Percentiles rank a stretch among this genome's conserved stretches.
These are phyloP conservation scores for Scaptomyza caliginosa DNA, from an alignment of 2,888 invertebrate genomes.

Conservation along the genomic window DNA sequence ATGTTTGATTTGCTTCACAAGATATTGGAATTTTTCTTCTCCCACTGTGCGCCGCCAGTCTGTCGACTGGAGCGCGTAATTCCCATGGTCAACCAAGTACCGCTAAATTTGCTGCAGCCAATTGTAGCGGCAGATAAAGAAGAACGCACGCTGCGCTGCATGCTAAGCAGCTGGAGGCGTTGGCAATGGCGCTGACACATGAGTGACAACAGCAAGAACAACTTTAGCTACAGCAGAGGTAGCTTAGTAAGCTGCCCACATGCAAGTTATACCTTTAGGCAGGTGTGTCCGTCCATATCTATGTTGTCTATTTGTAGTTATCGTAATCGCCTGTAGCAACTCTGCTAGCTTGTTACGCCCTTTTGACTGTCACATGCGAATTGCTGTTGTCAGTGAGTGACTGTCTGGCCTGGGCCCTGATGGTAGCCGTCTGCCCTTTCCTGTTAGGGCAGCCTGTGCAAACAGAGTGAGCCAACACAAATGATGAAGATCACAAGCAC, in stretches of 20 bases:
- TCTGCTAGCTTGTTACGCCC: constrained; percentile 66
- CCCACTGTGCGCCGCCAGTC: constrained; percentile 40
- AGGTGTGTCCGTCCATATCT: constrained; percentile 54
- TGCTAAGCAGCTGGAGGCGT: constrained; percentile 77
- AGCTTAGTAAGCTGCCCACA: constrained; percentile 51
- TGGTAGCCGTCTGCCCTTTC: constrained; percentile 1
- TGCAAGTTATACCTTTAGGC: constrained; percentile 53
- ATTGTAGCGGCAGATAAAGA: constrained; percentile 34
- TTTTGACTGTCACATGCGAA: constrained; percentile 62
- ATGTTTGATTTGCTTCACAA: neutral
- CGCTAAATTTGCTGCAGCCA: constrained; percentile 72
- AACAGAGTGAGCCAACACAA: constrained; percentile 36
- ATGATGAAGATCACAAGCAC: constrained; percentile 36
- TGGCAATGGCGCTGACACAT: constrained; percentile 62
- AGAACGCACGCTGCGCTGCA: constrained; percentile 69
- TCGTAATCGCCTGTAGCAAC: constrained; percentile 49
- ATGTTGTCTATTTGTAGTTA: constrained; percentile 7
- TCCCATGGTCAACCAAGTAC: constrained; percentile 73
- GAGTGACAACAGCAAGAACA: constrained; percentile 55
- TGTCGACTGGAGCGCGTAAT: constrained; percentile 46
- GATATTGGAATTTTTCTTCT: neutral
- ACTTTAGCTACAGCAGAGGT: constrained; percentile 3
- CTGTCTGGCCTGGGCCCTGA: constrained; percentile 20
- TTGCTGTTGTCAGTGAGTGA: constrained; percentile 53
- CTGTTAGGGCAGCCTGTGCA: constrained; percentile 20